Percentiles rank a stretch among this genome's conserved stretches.
Evolutionary conservation across 1,140 invertebrate genomes (phyloP).

Genomic region (Cyrtorhinus lividipennis): DNA sequence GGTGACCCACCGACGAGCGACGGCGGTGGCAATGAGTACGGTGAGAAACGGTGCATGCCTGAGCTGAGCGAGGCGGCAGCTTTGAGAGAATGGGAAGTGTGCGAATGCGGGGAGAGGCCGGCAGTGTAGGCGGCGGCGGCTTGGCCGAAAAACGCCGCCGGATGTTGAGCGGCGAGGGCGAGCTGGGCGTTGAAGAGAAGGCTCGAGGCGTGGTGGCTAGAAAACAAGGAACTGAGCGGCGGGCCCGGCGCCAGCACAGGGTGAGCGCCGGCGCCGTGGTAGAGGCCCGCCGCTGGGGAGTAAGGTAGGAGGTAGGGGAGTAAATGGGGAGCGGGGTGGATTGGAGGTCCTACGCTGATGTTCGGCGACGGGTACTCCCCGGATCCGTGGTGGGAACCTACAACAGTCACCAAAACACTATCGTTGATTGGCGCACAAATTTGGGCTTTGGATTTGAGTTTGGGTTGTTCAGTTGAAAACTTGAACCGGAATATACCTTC

Average conservation of each 20-base stretch:
- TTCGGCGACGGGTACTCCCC: slow-evolving; percentile 61
- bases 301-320: slow-evolving; percentile 74
- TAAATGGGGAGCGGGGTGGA: slow-evolving; percentile 64
- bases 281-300: slow-evolving; percentile 41
- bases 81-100: slow-evolving; percentile 34
- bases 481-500: too few relatives aligned
- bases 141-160: slow-evolving; percentile 48
- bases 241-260: slow-evolving; percentile 48
- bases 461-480: too few relatives aligned
- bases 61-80: slow-evolving; percentile 28
- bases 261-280: slow-evolving; percentile 43
- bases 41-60: slow-evolving; percentile 58
- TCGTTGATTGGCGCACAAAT: too few relatives aligned
- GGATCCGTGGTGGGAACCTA: slow-evolving; percentile 36
- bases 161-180: slow-evolving; percentile 63
- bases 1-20: slow-evolving; percentile 36
- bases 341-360: slow-evolving; percentile 72
- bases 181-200: slow-evolving; percentile 69
- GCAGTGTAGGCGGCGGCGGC: slow-evolving; percentile 38
- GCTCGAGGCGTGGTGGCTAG: slow-evolving; percentile 45
- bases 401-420: too few relatives aligned
- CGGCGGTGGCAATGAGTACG: slow-evolving; percentile 47
- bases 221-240: slow-evolving; percentile 24
- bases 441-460: too few relatives aligned
- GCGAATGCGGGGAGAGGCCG: slow-evolving; percentile 33